Conservation (phyloP, 2,113 vertebrate species). For the Catharus fuscescens region DNA sequence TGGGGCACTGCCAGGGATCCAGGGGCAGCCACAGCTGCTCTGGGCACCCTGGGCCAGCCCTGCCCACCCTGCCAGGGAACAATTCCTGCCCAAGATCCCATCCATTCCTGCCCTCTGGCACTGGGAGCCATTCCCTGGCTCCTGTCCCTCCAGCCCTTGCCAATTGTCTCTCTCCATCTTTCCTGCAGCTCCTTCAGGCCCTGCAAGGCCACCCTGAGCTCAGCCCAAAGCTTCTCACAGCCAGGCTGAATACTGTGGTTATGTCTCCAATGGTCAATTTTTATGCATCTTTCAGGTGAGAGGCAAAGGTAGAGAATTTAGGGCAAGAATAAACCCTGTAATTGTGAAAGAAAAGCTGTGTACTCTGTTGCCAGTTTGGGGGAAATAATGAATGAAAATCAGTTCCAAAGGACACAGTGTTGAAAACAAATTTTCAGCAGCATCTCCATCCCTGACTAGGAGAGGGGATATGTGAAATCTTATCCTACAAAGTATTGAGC, state of each 20-base stretch:
- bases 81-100: too few species aligned
- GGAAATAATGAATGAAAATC: background rate
- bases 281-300: background rate
- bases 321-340: background rate
- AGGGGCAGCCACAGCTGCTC: too few species aligned
- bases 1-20: too few species aligned
- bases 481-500: background rate
- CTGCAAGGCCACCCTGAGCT: background rate
- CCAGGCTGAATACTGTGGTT: background rate
- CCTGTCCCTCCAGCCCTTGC: background rate
- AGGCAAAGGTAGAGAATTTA: background rate
- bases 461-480: background rate
- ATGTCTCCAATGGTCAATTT: background rate
- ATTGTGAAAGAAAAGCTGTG: background rate
- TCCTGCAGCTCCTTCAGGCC: background rate
- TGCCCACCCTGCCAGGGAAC: too few species aligned
- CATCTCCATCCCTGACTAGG: background rate
- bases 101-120: too few species aligned
- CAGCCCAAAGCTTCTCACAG: background rate
- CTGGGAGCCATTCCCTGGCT: too few species aligned
- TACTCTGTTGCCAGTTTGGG: background rate
- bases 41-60: too few species aligned
- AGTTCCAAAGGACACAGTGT: rapidly evolving
- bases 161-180: background rate
- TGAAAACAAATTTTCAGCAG: background rate